Conservation (phyloP, 1,140 invertebrate species). For the Saxidomus purpurata region DNA sequence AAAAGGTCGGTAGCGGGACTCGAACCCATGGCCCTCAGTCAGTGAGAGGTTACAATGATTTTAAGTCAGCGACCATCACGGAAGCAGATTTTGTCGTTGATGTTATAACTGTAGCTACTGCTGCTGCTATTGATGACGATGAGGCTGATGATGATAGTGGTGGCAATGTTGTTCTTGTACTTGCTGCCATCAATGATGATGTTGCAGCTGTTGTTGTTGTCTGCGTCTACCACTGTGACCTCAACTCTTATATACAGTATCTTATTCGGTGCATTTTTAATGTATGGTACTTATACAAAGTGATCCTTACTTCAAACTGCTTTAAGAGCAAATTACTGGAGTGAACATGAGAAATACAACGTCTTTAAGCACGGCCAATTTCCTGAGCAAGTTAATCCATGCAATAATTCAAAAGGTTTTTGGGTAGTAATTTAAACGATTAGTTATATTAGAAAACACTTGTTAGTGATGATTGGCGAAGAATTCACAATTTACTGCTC, state of each 20-base stretch:
- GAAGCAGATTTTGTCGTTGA: too few relatives aligned
- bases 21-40: too few relatives aligned
- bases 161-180: neutral
- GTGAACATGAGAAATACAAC: neutral
- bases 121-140: neutral
- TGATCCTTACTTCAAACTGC: neutral
- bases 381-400: conserved; percentile 32
- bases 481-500: neutral
- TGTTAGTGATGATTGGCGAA: neutral
- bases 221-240: too few relatives aligned
- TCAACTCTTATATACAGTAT: neutral
- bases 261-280: neutral
- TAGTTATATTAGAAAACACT: conserved; percentile 17
- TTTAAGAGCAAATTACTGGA: conserved; percentile 11
- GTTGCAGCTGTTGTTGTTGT: neutral
- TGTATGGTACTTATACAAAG: neutral
- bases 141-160: neutral
- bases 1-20: too few relatives aligned
- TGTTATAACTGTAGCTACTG: too few relatives aligned
- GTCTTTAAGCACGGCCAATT: conserved; percentile 1
- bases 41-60: too few relatives aligned
- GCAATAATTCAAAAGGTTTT: conserved; percentile 44
- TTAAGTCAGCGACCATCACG: too few relatives aligned
- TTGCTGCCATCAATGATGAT: neutral
- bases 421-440: conserved; percentile 33